A percentile compares a stretch with the other conserved stretches of the same genome.
Conservation (phyloP, 53 echinoderm and acorn worm genomes). For the Echinarachnius parma region DNA sequence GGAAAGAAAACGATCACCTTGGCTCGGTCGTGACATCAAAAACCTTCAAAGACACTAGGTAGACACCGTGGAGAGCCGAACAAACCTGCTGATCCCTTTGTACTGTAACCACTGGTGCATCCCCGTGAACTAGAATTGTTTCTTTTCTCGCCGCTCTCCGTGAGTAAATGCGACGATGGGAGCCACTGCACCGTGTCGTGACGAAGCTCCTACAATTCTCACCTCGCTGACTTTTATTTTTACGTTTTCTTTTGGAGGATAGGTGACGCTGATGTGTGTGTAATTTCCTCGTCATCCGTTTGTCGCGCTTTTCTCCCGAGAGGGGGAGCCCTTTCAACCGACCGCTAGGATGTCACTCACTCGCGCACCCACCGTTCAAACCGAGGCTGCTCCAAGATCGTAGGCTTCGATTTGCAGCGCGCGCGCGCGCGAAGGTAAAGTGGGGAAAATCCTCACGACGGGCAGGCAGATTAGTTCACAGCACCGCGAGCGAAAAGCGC, state of each 20-base stretch:
- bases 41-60: too few relatives aligned
- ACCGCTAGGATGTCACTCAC: background rate
- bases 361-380: constrained; percentile 1
- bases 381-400: too few relatives aligned
- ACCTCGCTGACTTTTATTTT: too few relatives aligned
- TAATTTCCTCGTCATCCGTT: background rate
- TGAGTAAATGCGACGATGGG: background rate
- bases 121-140: constrained; percentile 25
- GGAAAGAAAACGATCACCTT: too few relatives aligned
- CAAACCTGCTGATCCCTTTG: too few relatives aligned
- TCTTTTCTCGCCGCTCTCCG: constrained; percentile 27
- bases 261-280: background rate
- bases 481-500: constrained; percentile 52
- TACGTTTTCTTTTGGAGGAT: background rate
- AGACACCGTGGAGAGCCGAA: too few relatives aligned
- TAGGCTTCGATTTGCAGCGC: background rate
- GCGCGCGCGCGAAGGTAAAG: background rate
- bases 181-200: too few relatives aligned
- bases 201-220: too few relatives aligned
- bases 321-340: constrained; percentile 51
- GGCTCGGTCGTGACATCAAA: too few relatives aligned
- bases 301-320: constrained; percentile 21
- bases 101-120: constrained; percentile 33
- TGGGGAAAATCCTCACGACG: too few relatives aligned
- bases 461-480: too few relatives aligned